Evolutionary conservation across 2,888 invertebrate species (phyloP).

Genomic region (Vanessa cardui): DNA sequence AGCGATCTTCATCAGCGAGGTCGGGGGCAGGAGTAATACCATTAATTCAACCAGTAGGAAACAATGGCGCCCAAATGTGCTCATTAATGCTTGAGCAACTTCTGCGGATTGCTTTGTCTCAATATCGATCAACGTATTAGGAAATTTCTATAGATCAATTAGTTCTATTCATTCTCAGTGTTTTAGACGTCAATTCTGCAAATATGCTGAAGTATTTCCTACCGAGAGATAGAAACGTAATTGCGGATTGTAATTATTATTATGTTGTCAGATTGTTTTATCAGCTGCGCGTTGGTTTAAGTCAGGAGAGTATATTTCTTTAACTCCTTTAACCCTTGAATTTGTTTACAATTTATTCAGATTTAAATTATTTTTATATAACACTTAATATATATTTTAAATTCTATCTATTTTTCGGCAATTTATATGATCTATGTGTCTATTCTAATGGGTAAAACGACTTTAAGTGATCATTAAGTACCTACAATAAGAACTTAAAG

Average conservation of each 20-base stretch:
- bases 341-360: background rate
- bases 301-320: constrained; percentile 20
- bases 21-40: constrained; percentile 51
- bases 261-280: constrained; percentile 40
- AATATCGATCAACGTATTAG: constrained; percentile 28
- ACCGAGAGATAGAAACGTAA: constrained; percentile 31
- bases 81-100: constrained; percentile 53
- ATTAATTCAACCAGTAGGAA: constrained; percentile 62
- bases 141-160: constrained; percentile 35
- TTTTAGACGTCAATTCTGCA: constrained; percentile 35
- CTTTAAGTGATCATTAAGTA: too few relatives aligned
- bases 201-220: constrained; percentile 33
- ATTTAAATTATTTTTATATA: too few relatives aligned
- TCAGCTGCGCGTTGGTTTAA: constrained; percentile 26
- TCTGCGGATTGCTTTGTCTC: constrained; percentile 29
- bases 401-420: too few relatives aligned
- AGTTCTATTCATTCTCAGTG: constrained; percentile 33
- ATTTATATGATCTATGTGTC: too few relatives aligned
- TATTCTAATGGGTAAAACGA: too few relatives aligned
- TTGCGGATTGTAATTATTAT: constrained; percentile 37
- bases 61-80: constrained; percentile 72
- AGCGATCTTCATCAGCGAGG: constrained; percentile 53
- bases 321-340: too few relatives aligned
- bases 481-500: too few relatives aligned
- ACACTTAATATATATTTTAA: too few relatives aligned